A percentile compares a stretch with the other conserved stretches of the same genome.
Conservation (phyloP, 1,140 invertebrate species). For the Monochamus saltuarius region DNA sequence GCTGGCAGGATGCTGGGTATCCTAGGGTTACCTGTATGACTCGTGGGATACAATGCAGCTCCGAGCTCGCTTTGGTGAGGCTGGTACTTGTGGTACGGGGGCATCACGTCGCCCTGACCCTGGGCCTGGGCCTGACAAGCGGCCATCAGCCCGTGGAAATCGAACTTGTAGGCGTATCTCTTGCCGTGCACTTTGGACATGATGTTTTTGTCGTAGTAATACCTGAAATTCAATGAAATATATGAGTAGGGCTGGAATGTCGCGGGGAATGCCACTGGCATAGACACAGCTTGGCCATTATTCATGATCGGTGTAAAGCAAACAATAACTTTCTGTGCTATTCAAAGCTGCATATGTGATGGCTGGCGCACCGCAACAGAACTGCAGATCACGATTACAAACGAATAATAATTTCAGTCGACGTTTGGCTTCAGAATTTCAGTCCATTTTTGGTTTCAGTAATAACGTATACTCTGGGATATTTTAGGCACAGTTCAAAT, state of each 20-base stretch:
- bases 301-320: no score
- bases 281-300: no score
- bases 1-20: slow-evolving; percentile 44
- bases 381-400: no score
- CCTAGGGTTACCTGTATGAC: slow-evolving; percentile 31
- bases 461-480: no score
- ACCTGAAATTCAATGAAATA: slow-evolving; percentile 62
- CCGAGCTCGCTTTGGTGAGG: slow-evolving; percentile 50
- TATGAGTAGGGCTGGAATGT: neutral
- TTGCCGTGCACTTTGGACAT: slow-evolving; percentile 95
- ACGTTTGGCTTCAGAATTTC: no score
- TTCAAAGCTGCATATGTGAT: no score
- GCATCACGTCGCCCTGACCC: slow-evolving; percentile 50
- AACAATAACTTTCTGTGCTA: no score
- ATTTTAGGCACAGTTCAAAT: no score
- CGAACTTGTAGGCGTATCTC: slow-evolving; percentile 91
- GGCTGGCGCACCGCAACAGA: no score
- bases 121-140: slow-evolving; percentile 75
- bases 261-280: no score
- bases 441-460: no score
- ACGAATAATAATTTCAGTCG: no score
- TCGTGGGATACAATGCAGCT: slow-evolving; percentile 48
- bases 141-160: slow-evolving; percentile 81
- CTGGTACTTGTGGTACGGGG: slow-evolving; percentile 54
- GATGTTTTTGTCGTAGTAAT: slow-evolving; percentile 98